Evolutionary conservation across 2,113 vertebrate species (phyloP).

Genomic region (Porphyrio hochstetteri): DNA sequence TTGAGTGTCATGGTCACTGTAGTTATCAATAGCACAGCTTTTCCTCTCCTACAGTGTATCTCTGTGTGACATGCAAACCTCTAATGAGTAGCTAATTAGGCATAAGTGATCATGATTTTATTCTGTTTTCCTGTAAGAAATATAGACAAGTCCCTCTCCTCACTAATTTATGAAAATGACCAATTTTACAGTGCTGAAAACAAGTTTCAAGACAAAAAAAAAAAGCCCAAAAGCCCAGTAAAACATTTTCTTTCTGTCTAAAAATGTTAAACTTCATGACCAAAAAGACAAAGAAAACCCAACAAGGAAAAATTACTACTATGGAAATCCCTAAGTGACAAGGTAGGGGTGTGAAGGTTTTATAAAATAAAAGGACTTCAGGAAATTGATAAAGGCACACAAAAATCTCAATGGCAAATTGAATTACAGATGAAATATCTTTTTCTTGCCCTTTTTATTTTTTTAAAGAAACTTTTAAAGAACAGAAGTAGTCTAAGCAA

Average conservation of each 20-base stretch:
- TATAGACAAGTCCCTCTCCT: background rate
- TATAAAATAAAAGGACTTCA: background rate
- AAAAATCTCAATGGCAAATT: background rate
- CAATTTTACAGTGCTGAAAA: background rate
- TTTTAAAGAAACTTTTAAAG: background rate
- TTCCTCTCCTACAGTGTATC: background rate
- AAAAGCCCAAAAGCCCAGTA: background rate
- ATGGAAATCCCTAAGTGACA: background rate
- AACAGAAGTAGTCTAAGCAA: background rate
- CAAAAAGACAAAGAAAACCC: background rate
- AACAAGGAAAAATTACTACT: background rate
- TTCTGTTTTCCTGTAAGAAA: conserved; percentile 5
- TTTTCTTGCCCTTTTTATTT: background rate
- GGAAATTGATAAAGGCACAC: background rate
- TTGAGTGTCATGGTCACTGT: background rate
- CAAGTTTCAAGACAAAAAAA: background rate
- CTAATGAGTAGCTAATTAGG: background rate
- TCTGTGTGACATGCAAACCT: background rate
- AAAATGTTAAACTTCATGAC: background rate
- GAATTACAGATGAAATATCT: background rate
- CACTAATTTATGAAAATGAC: background rate
- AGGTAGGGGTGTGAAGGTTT: background rate
- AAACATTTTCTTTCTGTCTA: background rate
- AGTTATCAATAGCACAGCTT: background rate
- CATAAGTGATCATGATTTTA: background rate